Conservation (phyloP, 2,113 vertebrate genomes). For the Sminthopsis crassicaudata region DNA sequence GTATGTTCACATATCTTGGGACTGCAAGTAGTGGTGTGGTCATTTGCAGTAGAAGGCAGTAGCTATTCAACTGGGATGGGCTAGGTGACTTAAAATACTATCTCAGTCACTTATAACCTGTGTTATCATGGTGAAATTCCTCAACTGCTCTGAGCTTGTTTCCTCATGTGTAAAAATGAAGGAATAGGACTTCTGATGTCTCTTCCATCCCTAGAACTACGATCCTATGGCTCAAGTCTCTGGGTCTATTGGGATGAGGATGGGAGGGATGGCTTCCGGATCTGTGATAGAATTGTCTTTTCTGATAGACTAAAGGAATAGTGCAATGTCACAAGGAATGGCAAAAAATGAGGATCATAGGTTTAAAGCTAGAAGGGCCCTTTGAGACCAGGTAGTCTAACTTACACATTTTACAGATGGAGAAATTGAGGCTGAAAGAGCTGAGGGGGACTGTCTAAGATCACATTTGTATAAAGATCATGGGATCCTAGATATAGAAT, state of each 20-base stretch:
- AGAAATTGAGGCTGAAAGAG: not conserved
- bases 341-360: not conserved
- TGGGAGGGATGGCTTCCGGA: not conserved
- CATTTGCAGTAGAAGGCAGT: not conserved
- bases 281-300: not conserved
- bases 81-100: not conserved
- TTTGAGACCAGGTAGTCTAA: not conserved
- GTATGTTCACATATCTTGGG: not conserved
- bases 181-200: not conserved
- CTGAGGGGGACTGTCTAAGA: not conserved
- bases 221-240: not conserved
- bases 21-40: not conserved
- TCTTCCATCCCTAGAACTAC: not conserved
- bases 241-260: not conserved
- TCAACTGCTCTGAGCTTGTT: not conserved
- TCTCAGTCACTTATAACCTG: not conserved
- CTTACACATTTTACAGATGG: not conserved
- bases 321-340: not conserved
- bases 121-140: not conserved
- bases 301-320: not conserved
- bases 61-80: not conserved
- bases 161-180: not conserved
- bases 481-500: not conserved
- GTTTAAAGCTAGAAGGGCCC: not conserved
- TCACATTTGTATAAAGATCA: not conserved